Evolutionary conservation across 2,888 invertebrate species (phyloP).

Genomic region (Leptarthrus brevirostris): DNA sequence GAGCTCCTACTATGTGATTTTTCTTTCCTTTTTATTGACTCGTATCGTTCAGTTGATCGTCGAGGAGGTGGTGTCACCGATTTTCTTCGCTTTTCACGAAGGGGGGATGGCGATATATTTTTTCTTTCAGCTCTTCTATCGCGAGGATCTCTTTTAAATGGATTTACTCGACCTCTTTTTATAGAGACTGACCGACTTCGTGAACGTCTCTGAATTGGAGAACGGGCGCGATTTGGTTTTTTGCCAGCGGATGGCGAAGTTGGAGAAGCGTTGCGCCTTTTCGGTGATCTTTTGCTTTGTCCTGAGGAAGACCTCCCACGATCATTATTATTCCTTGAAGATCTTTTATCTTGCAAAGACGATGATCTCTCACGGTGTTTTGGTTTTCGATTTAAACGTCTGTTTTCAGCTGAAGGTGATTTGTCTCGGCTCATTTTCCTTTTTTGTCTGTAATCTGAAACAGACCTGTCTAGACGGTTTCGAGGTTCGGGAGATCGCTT

Average conservation of each 20-base stretch:
- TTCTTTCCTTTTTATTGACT: conserved; percentile 49
- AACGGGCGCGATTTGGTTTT: background rate
- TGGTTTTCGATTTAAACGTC: background rate
- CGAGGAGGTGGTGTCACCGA: conserved; percentile 51
- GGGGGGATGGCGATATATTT: conserved; percentile 62
- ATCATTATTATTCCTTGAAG: background rate
- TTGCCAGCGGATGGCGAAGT: conserved; percentile 19
- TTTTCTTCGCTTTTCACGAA: conserved; percentile 57
- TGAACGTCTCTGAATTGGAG: conserved; percentile 10
- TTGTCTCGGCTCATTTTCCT: background rate
- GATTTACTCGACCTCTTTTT: conserved; percentile 44
- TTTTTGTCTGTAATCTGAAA: background rate
- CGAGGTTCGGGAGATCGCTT: conserved; percentile 1
- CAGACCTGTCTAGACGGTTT: background rate
- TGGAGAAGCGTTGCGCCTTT: background rate
- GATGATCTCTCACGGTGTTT: background rate
- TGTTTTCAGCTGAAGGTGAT: background rate
- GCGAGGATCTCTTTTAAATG: conserved; percentile 37
- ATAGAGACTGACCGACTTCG: conserved; percentile 47
- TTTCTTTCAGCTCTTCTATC: conserved; percentile 50
- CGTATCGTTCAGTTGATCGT: conserved; percentile 52
- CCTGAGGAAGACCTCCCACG: conserved; percentile 29
- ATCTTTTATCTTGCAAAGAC: background rate
- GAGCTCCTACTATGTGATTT: conserved; percentile 58
- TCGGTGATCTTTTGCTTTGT: conserved; percentile 26